Conservation (phyloP, 1,140 invertebrate species). For the Monochamus saltuarius region DNA sequence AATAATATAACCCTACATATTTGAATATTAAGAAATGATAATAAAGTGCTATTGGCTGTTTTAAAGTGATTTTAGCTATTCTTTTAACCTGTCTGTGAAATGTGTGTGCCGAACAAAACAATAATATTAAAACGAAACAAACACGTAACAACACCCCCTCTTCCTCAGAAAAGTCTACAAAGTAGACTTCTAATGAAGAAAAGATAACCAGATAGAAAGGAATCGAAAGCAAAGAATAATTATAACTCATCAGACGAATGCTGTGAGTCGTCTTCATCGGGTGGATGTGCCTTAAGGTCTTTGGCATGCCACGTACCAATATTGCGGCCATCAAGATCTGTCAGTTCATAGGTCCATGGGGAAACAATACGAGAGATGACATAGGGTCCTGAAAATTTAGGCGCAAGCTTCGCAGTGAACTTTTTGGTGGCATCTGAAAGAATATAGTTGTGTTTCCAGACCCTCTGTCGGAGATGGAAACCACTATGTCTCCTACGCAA, state of each 20-base stretch:
- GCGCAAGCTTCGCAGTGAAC: constrained; percentile 21
- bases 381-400: constrained; percentile 18
- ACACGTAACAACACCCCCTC: background rate
- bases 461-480: no score
- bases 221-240: background rate
- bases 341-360: constrained; percentile 17
- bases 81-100: no score
- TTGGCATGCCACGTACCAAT: constrained; percentile 10
- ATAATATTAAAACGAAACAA: no score
- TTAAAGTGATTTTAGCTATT: no score
- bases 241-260: background rate
- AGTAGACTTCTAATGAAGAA: background rate
- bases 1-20: no score
- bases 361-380: constrained; percentile 7
- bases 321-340: background rate
- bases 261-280: no score
- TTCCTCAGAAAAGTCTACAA: background rate
- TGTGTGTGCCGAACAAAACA: no score
- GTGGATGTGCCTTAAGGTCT: constrained; percentile 19
- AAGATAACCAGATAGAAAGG: background rate
- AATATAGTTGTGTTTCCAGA: constrained; percentile 10
- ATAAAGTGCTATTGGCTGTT: no score
- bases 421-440: constrained; percentile 24
- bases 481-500: no score
- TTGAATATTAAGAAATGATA: no score